Conservation (phyloP, 2,797 vertebrate genomes). For the Ctenopoma multispine region DNA sequence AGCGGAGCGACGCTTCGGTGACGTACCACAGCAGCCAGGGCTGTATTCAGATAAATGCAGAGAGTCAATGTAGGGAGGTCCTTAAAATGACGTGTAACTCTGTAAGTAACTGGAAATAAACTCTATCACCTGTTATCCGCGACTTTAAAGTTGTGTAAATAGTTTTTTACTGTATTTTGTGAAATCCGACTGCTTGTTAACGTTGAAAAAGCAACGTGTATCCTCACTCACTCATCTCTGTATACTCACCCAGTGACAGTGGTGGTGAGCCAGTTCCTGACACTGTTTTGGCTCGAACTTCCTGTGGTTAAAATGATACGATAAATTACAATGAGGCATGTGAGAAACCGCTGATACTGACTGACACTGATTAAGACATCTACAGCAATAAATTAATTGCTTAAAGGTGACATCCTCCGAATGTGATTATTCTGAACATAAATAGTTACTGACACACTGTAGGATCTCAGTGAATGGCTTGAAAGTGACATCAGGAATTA, state of each 20-base stretch:
- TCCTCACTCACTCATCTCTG: not conserved
- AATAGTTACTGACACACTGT: too few species aligned
- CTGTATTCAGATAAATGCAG: not conserved
- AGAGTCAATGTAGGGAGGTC: not conserved
- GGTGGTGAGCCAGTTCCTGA: conserved; percentile 65
- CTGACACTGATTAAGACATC: not conserved
- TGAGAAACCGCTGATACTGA: not conserved
- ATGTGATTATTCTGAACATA: not conserved
- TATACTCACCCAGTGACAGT: conserved; percentile 63
- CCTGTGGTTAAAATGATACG: conserved; percentile 53
- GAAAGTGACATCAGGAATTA: too few species aligned
- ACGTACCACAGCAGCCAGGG: not conserved
- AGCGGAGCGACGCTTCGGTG: not conserved
- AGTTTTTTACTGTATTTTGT: not conserved
- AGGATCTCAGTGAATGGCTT: too few species aligned
- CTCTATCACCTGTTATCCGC: not conserved
- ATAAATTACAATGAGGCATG: not conserved
- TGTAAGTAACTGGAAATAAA: not conserved
- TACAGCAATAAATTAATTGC: too few species aligned
- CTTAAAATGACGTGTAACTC: not conserved
- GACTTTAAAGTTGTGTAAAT: not conserved
- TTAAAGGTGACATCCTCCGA: too few species aligned
- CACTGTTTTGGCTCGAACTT: conserved; percentile 39
- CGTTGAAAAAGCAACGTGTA: not conserved
- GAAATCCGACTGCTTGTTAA: not conserved